Conservation (phyloP, 1,140 invertebrate genomes). For the Calliopsis andreniformis region DNA sequence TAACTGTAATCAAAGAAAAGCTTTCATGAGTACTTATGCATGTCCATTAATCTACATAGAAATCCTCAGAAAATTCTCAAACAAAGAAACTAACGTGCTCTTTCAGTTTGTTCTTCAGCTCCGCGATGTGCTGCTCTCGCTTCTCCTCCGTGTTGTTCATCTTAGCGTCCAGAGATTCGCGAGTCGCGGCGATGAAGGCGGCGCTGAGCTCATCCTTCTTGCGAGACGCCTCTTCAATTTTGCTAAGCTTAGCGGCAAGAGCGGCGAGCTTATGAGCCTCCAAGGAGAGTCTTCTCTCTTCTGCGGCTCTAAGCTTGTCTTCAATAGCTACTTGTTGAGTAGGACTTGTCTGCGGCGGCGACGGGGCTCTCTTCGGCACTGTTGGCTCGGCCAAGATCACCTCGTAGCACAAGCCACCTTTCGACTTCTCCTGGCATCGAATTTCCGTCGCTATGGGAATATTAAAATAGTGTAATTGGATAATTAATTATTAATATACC, state of each 20-base stretch:
- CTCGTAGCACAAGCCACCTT: slow-evolving; percentile 95
- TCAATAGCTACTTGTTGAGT: slow-evolving; percentile 89
- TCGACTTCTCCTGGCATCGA: slow-evolving; percentile 92
- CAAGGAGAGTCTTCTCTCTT: slow-evolving; percentile 93
- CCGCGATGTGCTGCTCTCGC: slow-evolving; percentile 92
- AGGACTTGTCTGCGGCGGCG: slow-evolving; percentile 80
- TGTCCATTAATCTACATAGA: no score
- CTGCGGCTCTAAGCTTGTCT: slow-evolving; percentile 94
- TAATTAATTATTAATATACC: not conserved
- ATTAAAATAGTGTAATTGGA: not conserved
- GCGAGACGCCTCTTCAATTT: slow-evolving; percentile 93
- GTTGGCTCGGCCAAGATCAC: slow-evolving; percentile 94
- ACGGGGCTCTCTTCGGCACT: slow-evolving; percentile 85
- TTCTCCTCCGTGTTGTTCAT: slow-evolving; percentile 94
- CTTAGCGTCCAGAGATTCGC: slow-evolving; percentile 93
- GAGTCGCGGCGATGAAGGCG: slow-evolving; percentile 91
- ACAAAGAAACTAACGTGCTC: slow-evolving; percentile 83
- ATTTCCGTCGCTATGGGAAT: slow-evolving; percentile 89
- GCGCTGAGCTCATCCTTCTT: slow-evolving; percentile 93
- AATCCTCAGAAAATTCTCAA: no score
- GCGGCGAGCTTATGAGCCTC: slow-evolving; percentile 92
- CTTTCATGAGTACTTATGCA: no score
- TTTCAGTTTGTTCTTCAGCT: slow-evolving; percentile 92
- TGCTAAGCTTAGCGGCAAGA: slow-evolving; percentile 89
- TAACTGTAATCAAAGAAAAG: slow-evolving; percentile 82